Percentiles rank a stretch among this genome's conserved stretches.
phyloP scores from a whole-genome alignment of 2,113 vertebrate species.

The Origma solitaria region DNA sequence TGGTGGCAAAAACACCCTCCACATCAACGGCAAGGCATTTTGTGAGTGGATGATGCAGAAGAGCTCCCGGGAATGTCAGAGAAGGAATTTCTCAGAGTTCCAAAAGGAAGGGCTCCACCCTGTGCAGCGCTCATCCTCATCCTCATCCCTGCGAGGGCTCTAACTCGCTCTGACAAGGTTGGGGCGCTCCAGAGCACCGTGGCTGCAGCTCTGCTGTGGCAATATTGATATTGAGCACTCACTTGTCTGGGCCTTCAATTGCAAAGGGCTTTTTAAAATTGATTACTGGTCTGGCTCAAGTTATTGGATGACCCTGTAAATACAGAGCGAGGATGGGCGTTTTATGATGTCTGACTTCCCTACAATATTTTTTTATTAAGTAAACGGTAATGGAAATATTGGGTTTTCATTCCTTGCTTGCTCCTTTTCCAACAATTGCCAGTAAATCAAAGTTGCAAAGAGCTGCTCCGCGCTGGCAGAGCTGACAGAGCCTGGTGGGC shows the following conservation, averaged over 20 bases:
- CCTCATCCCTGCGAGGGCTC: neutral
- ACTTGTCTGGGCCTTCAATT: neutral
- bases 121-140: neutral
- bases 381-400: constrained; percentile 52
- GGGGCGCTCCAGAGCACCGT: neutral
- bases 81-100: neutral
- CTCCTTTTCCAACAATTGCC: constrained; percentile 53
- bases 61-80: rapidly evolving
- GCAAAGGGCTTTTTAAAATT: neutral
- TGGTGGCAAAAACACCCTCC: neutral
- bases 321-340: neutral
- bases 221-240: neutral
- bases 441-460: constrained; percentile 64
- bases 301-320: constrained; percentile 30
- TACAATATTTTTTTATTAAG: constrained; percentile 49
- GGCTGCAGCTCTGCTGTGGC: neutral
- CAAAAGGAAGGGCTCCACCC: neutral
- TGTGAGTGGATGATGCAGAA: neutral
- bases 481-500: neutral
- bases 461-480: neutral
- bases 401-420: constrained; percentile 54
- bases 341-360: constrained; percentile 45
- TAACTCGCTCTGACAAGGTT: rapidly evolving
- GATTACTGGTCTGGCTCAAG: neutral
- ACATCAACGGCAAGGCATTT: rapidly evolving